These are phyloP conservation scores for Solenopsis invicta DNA, from an alignment of 1,140 invertebrate species.

Conservation along the genomic window DNA sequence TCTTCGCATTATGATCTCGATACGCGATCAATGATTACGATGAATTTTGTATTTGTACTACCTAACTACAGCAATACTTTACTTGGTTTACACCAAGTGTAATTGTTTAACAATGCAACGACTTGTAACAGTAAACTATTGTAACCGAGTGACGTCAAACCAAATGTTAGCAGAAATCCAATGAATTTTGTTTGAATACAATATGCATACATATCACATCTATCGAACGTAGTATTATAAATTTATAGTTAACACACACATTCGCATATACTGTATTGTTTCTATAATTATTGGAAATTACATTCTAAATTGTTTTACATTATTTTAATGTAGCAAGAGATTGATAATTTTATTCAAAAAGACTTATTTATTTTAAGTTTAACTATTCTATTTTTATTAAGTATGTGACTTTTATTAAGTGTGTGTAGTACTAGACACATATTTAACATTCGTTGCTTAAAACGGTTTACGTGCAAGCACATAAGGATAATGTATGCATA, in stretches of 20 bases:
- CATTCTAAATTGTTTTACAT: not conserved
- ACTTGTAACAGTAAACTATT: not conserved
- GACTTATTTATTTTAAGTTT: slow-evolving; percentile 1
- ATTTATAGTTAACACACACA: not conserved
- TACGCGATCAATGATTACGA: not conserved
- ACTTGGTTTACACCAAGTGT: too few relatives aligned
- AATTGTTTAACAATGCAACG: not conserved
- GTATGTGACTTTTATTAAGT: not conserved
- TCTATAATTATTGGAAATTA: not conserved
- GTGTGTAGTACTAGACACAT: not conserved
- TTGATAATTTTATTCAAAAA: not conserved
- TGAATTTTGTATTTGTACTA: not conserved
- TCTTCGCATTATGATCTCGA: not conserved
- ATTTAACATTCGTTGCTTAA: not conserved
- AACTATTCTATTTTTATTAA: not conserved
- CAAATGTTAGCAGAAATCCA: not conserved
- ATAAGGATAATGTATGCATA: not conserved
- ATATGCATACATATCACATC: not conserved
- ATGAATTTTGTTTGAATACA: slow-evolving; percentile 4
- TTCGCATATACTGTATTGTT: not conserved
- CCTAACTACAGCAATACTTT: not conserved
- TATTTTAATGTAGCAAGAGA: not conserved
- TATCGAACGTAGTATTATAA: not conserved
- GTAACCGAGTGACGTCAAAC: not conserved
- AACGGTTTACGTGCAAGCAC: not conserved